These are phyloP conservation scores for Peromyscus maniculatus DNA, from an alignment of 2,113 vertebrate species.

Conservation along the genomic window DNA sequence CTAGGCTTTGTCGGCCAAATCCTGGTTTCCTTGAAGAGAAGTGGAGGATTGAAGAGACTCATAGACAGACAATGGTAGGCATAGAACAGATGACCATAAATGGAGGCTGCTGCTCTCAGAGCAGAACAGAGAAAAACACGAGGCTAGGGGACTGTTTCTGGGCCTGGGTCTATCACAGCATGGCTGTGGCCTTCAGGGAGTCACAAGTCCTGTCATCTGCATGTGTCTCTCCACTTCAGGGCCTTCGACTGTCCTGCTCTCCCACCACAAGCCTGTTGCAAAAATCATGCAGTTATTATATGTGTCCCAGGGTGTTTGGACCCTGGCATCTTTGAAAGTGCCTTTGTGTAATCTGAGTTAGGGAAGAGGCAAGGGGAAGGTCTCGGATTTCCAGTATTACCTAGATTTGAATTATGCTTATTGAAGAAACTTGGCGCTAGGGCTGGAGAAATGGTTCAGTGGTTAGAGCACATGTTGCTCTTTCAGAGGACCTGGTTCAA, in stretches of 20 bases:
- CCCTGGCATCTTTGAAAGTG: neutral
- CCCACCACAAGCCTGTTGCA: neutral
- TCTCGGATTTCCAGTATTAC: conserved; percentile 1
- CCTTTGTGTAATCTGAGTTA: neutral
- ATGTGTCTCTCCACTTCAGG: neutral
- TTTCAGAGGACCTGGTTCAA: neutral
- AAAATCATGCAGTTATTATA: neutral
- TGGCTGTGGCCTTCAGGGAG: neutral
- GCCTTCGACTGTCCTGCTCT: neutral
- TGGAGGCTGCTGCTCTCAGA: neutral
- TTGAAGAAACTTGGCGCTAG: neutral
- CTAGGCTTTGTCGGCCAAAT: neutral
- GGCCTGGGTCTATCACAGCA: neutral
- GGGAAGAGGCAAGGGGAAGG: neutral
- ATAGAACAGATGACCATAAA: neutral
- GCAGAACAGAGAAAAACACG: neutral
- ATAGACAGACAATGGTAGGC: neutral
- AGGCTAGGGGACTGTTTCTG: neutral
- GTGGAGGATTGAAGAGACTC: neutral
- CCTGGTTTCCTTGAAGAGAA: neutral
- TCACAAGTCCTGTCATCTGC: no score
- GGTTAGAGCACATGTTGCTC: neutral
- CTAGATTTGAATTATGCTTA: conserved; percentile 33
- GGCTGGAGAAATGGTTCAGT: neutral
- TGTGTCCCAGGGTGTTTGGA: neutral